phyloP scores from a whole-genome alignment of 2,113 vertebrate genomes.

The Chaenogobius annularis region DNA sequence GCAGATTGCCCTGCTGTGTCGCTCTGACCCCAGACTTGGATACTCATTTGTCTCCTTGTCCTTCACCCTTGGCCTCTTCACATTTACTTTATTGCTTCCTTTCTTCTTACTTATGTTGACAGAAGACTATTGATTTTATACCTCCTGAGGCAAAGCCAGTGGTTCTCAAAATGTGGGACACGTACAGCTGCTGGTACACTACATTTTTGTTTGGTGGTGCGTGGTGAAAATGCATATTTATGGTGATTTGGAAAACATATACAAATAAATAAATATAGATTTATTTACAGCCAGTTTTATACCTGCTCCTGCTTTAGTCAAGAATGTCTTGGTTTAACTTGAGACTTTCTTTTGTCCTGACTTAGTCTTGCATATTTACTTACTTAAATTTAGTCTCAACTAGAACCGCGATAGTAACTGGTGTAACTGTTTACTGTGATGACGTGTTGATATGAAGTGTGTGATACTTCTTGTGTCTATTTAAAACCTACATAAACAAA shows the following conservation, averaged over 20 bases:
- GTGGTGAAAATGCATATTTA: neutral
- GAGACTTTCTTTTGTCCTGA: too few species aligned
- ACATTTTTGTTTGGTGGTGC: neutral
- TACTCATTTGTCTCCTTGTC: conserved; percentile 18
- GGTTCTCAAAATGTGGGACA: neutral
- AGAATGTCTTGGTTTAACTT: too few species aligned
- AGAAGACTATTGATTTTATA: neutral
- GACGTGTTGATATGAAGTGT: neutral
- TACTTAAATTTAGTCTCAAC: too few species aligned
- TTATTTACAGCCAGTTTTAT: too few species aligned
- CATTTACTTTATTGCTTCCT: conserved; percentile 64
- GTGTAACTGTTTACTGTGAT: too few species aligned
- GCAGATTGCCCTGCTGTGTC: conserved; percentile 31
- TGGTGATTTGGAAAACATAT: neutral
- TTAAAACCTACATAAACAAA: conserved; percentile 34
- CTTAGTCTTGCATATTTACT: too few species aligned
- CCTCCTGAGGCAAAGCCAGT: neutral
- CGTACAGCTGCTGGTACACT: too few species aligned
- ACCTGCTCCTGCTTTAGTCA: too few species aligned
- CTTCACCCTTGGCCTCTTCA: conserved; percentile 50
- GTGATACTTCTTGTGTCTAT: neutral
- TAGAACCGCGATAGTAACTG: too few species aligned
- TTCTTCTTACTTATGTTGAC: neutral
- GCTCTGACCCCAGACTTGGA: conserved; percentile 27
- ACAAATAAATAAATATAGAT: too few species aligned